Evolutionary conservation across 53 echinoderm and acorn worm species (phyloP), one percentile per base, ranked within the genome.

Genomic region (Apostichopus leukothele): DNA sequence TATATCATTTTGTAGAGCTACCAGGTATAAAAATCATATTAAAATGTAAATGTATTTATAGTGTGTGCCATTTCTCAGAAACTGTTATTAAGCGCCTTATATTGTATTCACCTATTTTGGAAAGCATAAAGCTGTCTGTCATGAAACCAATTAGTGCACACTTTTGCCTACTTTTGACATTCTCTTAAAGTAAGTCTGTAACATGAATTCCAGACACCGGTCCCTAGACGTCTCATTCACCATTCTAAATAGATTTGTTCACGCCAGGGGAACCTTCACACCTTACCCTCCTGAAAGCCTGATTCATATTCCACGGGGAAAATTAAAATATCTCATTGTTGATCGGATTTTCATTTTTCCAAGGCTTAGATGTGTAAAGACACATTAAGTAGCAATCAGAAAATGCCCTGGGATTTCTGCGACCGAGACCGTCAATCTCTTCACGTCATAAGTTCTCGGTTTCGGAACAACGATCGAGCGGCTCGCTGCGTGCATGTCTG

Each of bases 181-280:
- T 71, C 71, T 71, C 6, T 71, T 19, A 6, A 71, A 71, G 13
- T 71, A 16, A 71, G 18, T 71, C 71, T 71, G 71, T 71, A 19
- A 71, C 18, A 19, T 71, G 21, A 71, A 18, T n/a, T n/a, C 71
- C 18, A 18, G 18, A 16, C 71, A 71, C 71, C 20, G 18, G 18
- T 71, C 71, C 71, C 71, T 16, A 71, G 71, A 71, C 18, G 71
- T 71, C 71, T 71, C 20, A 71, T 71, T 71, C 6, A 19, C 18
- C 71, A 71, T 6, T 19, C 71, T 71, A 71, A 71, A 71, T 16
- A 71, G 71, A 71, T 71, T 71, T 21, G 71, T 71, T 71, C 71
- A 71, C 71, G 4, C 5, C 71, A 16, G 71, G 5, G 71, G 71
- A 71, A n/a, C 18, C n/a, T 71, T 71, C 18, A 71, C 71, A 71